Base-by-base conservation (phyloP, 2,888 invertebrate species). In the Trissolcus brochymenae region DNA sequence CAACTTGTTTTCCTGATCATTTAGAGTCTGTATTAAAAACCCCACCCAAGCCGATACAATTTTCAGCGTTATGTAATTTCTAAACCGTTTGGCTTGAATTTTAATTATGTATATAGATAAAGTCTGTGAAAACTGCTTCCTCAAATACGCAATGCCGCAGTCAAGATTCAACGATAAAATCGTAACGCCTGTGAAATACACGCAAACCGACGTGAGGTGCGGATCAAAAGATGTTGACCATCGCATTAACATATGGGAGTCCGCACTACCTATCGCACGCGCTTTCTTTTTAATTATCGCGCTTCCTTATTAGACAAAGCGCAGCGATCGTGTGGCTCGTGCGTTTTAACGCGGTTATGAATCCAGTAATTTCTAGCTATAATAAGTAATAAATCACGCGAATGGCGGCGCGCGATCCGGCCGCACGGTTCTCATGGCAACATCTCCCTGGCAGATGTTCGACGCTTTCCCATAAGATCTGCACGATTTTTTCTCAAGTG, bases 271-370 rank as follows among this genome's bases (percentile, higher is more conserved):
- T 67, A 73, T 61, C 56, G 76, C 41, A 74, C 66, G 76, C 73
- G 73, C 78, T 75, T 82, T 80, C 75, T 82, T 82, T 82, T 82
- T 82, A 82, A 82, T 82, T 82, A 82, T 81, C 78, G 74, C 75
- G 25, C 60, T 80, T 79, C 82, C 81, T 81, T 78, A 79, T 80
- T 54, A 70, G 25, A 49, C 66, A 11, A 51, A 17, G 11, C 14
- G 11, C 19, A 9, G 19, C 51, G 19, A 16, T 16, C 46, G 14
- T 16, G 46, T 46, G 16, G n/a, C n/a, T 46, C 57, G 29, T 68
- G 64, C 76, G 78, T 66, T 72, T 79, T 79, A 77, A 78, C 74
- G 74, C 78, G 62, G 74, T 78, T 78, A 80, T 81, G 82, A 81
- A 79, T 82, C 81, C 74, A 74, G 80, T 79, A 81, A 81, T 82